These are phyloP conservation scores for Brachionus sp. DNA, from an alignment of 1,140 invertebrate species.

Conservation along the genomic window DNA sequence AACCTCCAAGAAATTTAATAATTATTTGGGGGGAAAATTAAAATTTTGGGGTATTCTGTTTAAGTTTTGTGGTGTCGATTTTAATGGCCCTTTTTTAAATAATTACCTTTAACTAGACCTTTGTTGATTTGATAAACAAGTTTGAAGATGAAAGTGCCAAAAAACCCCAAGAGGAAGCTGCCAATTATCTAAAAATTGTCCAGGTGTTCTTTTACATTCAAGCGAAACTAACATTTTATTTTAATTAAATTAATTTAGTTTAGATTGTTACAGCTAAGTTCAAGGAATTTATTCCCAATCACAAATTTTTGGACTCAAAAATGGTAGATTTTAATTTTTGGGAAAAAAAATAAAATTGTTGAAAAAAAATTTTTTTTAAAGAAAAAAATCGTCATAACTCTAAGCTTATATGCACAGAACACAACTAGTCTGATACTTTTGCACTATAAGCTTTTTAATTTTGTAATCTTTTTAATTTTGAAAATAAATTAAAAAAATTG, in stretches of 20 bases:
- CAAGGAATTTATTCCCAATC: slow-evolving; percentile 8
- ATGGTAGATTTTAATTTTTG: not conserved
- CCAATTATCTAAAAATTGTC: not conserved
- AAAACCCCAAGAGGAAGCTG: not conserved
- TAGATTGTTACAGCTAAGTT: slow-evolving; percentile 1
- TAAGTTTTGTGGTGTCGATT: too few relatives aligned
- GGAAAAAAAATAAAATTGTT: not conserved
- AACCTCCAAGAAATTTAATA: too few relatives aligned
- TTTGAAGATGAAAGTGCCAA: slow-evolving; percentile 8
- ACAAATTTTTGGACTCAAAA: slow-evolving; percentile 7
- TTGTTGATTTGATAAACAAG: slow-evolving; percentile 15
- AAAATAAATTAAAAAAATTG: not conserved
- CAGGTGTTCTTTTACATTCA: not conserved
- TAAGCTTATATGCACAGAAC: not conserved
- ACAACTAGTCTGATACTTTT: slow-evolving; percentile 7
- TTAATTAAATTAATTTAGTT: not conserved
- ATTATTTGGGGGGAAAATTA: too few relatives aligned
- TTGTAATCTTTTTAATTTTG: not conserved
- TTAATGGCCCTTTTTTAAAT: too few relatives aligned
- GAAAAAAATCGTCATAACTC: not conserved
- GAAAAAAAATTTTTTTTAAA: not conserved
- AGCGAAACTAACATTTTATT: not conserved
- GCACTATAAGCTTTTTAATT: slow-evolving; percentile 41
- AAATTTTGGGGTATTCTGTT: too few relatives aligned
- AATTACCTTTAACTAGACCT: not conserved